phyloP scores from a whole-genome alignment of 2,888 invertebrate species.

The Drosophila falleni region DNA sequence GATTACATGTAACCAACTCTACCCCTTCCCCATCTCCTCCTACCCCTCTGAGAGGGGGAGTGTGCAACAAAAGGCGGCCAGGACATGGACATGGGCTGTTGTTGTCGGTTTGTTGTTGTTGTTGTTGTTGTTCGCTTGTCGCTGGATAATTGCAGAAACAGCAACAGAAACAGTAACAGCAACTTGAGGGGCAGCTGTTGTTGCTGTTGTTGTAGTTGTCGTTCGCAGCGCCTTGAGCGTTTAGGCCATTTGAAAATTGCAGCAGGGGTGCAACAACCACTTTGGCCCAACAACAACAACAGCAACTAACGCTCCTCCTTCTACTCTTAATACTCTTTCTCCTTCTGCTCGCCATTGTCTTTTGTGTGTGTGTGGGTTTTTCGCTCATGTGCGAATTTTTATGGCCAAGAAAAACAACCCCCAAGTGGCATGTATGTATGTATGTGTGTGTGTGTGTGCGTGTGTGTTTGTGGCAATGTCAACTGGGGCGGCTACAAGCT shows the following conservation, averaged over 20 bases:
- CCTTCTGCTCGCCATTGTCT: conserved; percentile 62
- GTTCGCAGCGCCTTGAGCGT: conserved; percentile 69
- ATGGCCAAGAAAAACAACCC: conserved; percentile 75
- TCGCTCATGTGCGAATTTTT: conserved; percentile 76
- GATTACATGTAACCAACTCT: conserved; percentile 51
- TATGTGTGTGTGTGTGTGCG: conserved; percentile 37
- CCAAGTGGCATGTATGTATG: conserved; percentile 59
- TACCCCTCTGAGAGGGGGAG: not conserved
- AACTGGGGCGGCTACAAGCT: conserved; percentile 76
- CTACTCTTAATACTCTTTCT: conserved; percentile 23
- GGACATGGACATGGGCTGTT: conserved; percentile 57
- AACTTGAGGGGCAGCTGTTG: conserved; percentile 53
- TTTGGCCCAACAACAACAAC: conserved; percentile 55
- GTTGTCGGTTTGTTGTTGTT: conserved; percentile 55
- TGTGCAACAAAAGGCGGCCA: conserved; percentile 63
- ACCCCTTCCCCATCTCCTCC: not conserved
- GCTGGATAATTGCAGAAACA: conserved; percentile 61
- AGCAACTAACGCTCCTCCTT: conserved; percentile 19
- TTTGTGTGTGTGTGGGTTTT: conserved; percentile 29
- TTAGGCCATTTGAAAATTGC: conserved; percentile 79
- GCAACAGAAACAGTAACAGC: conserved; percentile 13
- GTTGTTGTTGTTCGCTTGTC: conserved; percentile 51
- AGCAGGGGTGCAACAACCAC: conserved; percentile 57
- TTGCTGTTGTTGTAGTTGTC: conserved; percentile 31
- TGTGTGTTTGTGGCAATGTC: conserved; percentile 65